Evolutionary conservation across 2,888 invertebrate species (phyloP), one percentile per base, ranked within the genome.

Genomic region (Erynnis tages): DNA sequence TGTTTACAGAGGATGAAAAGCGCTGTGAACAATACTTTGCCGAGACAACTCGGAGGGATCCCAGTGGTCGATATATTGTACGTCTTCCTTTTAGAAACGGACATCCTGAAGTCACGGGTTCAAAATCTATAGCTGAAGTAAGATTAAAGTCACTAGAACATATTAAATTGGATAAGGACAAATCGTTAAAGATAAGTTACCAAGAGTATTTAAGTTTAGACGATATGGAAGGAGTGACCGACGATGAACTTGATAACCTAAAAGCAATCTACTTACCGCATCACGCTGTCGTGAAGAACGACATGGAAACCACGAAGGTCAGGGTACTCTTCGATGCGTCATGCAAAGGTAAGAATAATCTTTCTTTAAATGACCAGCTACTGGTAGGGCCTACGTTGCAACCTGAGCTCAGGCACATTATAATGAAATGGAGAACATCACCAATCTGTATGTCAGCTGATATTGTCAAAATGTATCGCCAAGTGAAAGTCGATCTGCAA

Each of bases 401-500:
- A 57, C 53, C 62, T 8, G 60, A 64, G 19, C 10, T 69, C 35
- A 58, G 65, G 19, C 53, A 59, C n/a, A 55, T 69, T 0, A 17
- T 68, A 2, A 55, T 64, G 50, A 40, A 63, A 27, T 69, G 59
- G 61, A 47, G 61, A 17, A 19, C 8, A n/a, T 45, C 56, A 34
- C 49, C 49, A 4, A 52, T 61, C n/a, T 54, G 57, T 30, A n/a
- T 62, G 7, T 40, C 48, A 1, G 60, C 56, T 2, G 60, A 62
- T 34, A 57, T 67, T 4, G 47, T 59, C 0, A 65, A 71, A 54
- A 73, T 73, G 68, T 71, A 67, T 35, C 44, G 60, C 0, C 57
- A 56, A 29, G 47, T 64, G 0, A 48, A 45, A 29, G 48, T 60
- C 5, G 11, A 43, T 3, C n/a, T 40, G 4, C 27, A 47, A n/a